These are phyloP conservation scores for Bombus sibiricus DNA, from an alignment of 1,140 invertebrate genomes.

Conservation along the genomic window DNA sequence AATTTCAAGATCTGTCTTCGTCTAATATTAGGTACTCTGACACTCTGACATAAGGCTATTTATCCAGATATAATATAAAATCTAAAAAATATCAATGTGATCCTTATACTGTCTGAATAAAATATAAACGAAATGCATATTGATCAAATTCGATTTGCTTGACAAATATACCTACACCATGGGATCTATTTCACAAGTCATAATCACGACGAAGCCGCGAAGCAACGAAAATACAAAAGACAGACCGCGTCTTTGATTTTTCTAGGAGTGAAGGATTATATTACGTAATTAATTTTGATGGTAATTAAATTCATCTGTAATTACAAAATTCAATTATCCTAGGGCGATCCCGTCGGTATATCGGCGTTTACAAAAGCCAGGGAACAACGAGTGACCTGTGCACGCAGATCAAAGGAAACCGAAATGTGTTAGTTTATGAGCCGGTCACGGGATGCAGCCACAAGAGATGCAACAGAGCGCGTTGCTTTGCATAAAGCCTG, in stretches of 20 bases:
- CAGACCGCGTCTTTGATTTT: neutral
- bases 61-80: neutral
- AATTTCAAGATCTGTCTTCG: too few relatives aligned
- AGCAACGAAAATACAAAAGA: neutral
- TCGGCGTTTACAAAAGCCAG: slow-evolving; percentile 39
- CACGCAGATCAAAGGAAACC: slow-evolving; percentile 43
- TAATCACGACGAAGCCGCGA: neutral
- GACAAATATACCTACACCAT: too few relatives aligned
- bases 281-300: slow-evolving; percentile 16
- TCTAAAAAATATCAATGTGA: neutral
- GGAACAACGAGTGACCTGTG: slow-evolving; percentile 31
- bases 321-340: slow-evolving; percentile 39
- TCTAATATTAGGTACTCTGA: too few relatives aligned
- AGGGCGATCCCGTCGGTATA: neutral
- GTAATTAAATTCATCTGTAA: slow-evolving; percentile 42
- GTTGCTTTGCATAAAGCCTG: slow-evolving; percentile 17
- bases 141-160: neutral
- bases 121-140: neutral
- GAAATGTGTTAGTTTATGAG: slow-evolving; percentile 48
- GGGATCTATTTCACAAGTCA: neutral
- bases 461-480: slow-evolving; percentile 18
- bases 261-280: neutral
- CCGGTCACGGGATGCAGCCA: slow-evolving; percentile 14
- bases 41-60: neutral
- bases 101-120: accelerated